These are phyloP conservation scores for Crioceris asparagi DNA, from an alignment of 2,888 invertebrate species.

Conservation along the genomic window DNA sequence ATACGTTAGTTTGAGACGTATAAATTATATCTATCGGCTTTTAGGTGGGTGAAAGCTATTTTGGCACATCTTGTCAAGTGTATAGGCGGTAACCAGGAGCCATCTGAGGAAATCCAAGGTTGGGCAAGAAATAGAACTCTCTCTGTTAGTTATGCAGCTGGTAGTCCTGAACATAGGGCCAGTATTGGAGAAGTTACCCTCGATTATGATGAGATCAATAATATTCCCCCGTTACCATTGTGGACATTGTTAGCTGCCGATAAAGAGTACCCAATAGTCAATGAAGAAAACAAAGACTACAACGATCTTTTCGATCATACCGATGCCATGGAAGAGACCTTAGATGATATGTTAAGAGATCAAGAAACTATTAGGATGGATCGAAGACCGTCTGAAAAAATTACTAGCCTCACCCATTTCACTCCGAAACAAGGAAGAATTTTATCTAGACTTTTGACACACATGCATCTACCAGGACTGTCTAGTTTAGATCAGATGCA, in stretches of 20 bases:
- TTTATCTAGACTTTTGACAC: slow-evolving; percentile 82
- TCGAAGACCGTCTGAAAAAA: slow-evolving; percentile 39
- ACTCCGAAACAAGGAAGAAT: slow-evolving; percentile 74
- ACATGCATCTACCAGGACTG: slow-evolving; percentile 77
- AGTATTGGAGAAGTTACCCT: slow-evolving; percentile 79
- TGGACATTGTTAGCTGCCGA: slow-evolving; percentile 95
- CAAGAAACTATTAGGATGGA: slow-evolving; percentile 42
- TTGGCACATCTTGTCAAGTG: slow-evolving; percentile 89
- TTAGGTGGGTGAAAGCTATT: slow-evolving; percentile 92
- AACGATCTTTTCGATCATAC: slow-evolving; percentile 82
- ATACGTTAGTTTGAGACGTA: too few species aligned
- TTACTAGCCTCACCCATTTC: slow-evolving; percentile 60
- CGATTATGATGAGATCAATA: slow-evolving; percentile 91
- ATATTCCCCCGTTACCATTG: slow-evolving; percentile 94
- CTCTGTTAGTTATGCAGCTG: slow-evolving; percentile 76
- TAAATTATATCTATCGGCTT: too few species aligned
- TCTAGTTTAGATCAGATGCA: slow-evolving; percentile 99
- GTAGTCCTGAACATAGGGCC: slow-evolving; percentile 70
- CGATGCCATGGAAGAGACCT: slow-evolving; percentile 62
- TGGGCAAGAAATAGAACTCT: slow-evolving; percentile 86
- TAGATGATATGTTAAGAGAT: slow-evolving; percentile 68
- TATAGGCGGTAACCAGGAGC: slow-evolving; percentile 42
- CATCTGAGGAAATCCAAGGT: slow-evolving; percentile 45
- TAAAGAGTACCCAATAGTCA: slow-evolving; percentile 54
- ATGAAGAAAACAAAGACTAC: slow-evolving; percentile 57